Conservation (phyloP, 2,113 vertebrate genomes). For the sheep (Ovis aries) region ARS-UI_Ramb_v3.0 NC_056060.1:1325501-1326000, state of each 20-base stretch:
- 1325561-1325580: neutral
- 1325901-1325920: neutral
- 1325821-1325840: neutral
- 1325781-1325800: neutral
- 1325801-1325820: neutral
- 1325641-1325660: neutral
- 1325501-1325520: neutral
- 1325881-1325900: neutral
- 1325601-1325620: neutral
- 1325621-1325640: neutral
- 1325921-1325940: neutral
- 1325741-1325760: neutral
- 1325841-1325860: neutral
- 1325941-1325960: neutral
- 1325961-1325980: neutral
- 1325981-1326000: neutral
- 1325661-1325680: neutral
- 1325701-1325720: neutral
- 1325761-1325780: neutral
- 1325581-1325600: neutral
- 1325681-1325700: neutral
- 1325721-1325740: conserved; percentile 23
- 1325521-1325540: neutral
- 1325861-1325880: neutral
- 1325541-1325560: neutral